Evolutionary conservation across 2,888 invertebrate genomes (phyloP).

Genomic region (Nebria salina): DNA sequence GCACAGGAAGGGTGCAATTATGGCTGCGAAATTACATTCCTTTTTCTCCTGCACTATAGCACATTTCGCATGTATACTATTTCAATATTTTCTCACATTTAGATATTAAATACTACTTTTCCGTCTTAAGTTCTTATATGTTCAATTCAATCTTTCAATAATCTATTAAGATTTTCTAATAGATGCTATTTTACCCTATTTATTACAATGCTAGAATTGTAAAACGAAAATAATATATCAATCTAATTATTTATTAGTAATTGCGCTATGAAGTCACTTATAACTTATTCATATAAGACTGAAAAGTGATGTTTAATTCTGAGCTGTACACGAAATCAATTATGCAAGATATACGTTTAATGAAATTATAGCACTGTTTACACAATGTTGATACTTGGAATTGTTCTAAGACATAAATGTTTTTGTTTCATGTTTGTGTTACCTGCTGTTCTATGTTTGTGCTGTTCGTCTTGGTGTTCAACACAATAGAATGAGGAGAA

Average conservation of each 20-base stretch:
- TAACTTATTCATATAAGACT: too few species aligned
- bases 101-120: not conserved
- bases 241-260: too few species aligned
- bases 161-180: too few species aligned
- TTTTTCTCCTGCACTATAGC: not conserved
- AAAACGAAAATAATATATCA: too few species aligned
- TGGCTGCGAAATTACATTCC: not conserved
- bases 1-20: not conserved
- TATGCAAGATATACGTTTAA: not conserved
- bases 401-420: not conserved
- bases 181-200: too few species aligned
- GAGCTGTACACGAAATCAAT: not conserved
- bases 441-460: conserved; percentile 48
- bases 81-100: not conserved
- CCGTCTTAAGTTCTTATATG: too few species aligned
- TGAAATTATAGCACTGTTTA: not conserved
- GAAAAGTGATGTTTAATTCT: too few species aligned
- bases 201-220: too few species aligned
- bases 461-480: conserved; percentile 24
- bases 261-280: too few species aligned
- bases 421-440: conserved; percentile 48
- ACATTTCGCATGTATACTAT: not conserved
- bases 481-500: conserved; percentile 51
- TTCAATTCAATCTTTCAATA: too few species aligned
- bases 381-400: not conserved